Evolutionary conservation across 2,113 vertebrate genomes (phyloP), one percentile per base, ranked within the genome.

Genomic region (Taurulus bubalis): DNA sequence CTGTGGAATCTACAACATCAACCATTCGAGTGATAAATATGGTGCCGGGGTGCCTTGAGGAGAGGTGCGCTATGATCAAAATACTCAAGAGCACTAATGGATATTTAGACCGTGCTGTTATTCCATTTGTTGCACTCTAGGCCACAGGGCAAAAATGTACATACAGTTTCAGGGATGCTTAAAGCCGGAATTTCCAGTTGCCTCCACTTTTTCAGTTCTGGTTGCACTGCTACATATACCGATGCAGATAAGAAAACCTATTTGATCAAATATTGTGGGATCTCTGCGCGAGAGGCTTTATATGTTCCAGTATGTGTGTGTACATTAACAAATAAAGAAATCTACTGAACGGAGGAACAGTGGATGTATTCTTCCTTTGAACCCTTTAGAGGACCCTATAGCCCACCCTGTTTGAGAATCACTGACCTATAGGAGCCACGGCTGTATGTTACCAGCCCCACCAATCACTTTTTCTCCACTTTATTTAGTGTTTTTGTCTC

Each of bases 401-500:
- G n/a, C 20, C 6, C 11, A 26, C 16, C 38, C 38, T 42, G 26
- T 80, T 42, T 67, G 53, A 60, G 9, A 45, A 34, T 56, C 20
- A 11, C 20, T 24, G 49, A 58, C 26, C 24, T 20, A 51, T 9
- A 9, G 49, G 71, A 60, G 65, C 47, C n/a, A 30, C 12, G n/a
- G 59, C 58, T 60, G 55, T 47, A 16, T 55, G 40, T 58, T 28
- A 4, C n/a, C 34, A n/a, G 49, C 34, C 30, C 34, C 49, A 70
- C 24, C 79, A 79, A 79, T 79, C 60, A 66, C 32, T 26, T 81
- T 68, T 60, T 63, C 56, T 66, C 38, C 47, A 76, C 68, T 81
- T 84, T 83, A 74, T 85, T 84, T 80, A 56, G 66, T 34, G 40
- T 60, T 38, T 32, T 75, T 28, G 58, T 47, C 69, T 85, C 49